Evolutionary conservation across 2,888 invertebrate species (phyloP).

Genomic region (Crossocerus cetratus): DNA sequence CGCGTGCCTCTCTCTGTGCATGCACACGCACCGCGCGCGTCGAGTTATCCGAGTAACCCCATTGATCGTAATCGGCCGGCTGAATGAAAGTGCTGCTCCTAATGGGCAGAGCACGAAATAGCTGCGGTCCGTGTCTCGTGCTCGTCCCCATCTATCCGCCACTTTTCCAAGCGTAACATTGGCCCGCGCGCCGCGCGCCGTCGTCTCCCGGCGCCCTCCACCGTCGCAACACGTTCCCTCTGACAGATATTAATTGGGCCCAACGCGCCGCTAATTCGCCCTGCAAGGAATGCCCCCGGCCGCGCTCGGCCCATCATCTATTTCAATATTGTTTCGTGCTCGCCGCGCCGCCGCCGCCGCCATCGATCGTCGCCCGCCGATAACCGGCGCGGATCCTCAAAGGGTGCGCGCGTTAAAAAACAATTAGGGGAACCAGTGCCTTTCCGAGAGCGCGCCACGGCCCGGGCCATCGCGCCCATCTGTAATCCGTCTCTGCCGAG

Average conservation of each 20-base stretch:
- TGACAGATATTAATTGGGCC: constrained; percentile 1
- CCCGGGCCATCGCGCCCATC: no score
- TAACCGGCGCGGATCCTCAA: no score
- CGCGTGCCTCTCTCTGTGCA: no score
- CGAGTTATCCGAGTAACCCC: not conserved
- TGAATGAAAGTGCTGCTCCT: not conserved
- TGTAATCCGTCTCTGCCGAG: no score
- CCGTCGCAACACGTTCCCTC: not conserved
- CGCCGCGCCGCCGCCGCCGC: not conserved
- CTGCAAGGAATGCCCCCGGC: not conserved
- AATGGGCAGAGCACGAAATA: not conserved
- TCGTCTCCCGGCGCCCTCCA: not conserved
- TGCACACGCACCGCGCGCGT: no score
- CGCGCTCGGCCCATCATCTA: not conserved
- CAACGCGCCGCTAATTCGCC: not conserved
- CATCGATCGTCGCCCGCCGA: not conserved
- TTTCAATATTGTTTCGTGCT: not conserved
- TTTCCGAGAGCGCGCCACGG: no score
- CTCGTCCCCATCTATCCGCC: not conserved
- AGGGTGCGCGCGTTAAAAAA: not conserved
- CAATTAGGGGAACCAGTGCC: not conserved
- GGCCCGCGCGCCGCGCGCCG: no score
- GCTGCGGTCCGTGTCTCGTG: not conserved
- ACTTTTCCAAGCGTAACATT: no score
- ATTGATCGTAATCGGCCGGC: constrained; percentile 1